Conservation (phyloP, 2,113 vertebrate species). For the Xenus cinereus region DNA sequence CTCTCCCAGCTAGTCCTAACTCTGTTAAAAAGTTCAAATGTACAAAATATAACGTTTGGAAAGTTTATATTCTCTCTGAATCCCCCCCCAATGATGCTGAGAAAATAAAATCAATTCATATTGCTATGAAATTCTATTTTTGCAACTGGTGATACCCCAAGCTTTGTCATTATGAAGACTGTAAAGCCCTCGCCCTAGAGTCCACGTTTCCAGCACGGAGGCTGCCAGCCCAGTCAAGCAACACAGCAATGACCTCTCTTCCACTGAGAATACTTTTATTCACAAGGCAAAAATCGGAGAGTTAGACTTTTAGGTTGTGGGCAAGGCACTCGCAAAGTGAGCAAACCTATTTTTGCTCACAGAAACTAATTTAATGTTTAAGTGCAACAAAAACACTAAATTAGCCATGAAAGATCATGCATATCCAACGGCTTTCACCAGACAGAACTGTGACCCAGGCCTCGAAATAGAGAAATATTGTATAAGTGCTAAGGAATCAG, state of each 20-base stretch:
- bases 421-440: conserved; percentile 56
- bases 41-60: conserved; percentile 46
- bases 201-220: conserved; percentile 13
- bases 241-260: conserved; percentile 53
- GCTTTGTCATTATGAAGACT: not conserved
- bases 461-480: conserved; percentile 42
- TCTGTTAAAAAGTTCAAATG: conserved; percentile 39
- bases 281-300: conserved; percentile 75
- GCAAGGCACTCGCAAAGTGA: conserved; percentile 76
- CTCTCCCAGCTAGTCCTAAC: not conserved
- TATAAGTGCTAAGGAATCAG: conserved; percentile 27
- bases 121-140: conserved; percentile 64
- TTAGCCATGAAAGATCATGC: conserved; percentile 69
- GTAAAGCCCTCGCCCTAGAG: not conserved
- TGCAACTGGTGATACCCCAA: conserved; percentile 54
- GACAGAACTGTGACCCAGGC: conserved; percentile 66
- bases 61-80: conserved; percentile 45
- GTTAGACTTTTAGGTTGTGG: conserved; percentile 70
- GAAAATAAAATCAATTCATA: conserved; percentile 67
- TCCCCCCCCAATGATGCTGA: not conserved
- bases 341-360: conserved; percentile 64
- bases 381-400: conserved; percentile 69
- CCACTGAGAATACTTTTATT: conserved; percentile 65
- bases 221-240: conserved; percentile 31
- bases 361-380: conserved; percentile 72